These are phyloP conservation scores for Myocastor coypus DNA, from an alignment of 2,113 vertebrate species.

Conservation along the genomic window DNA sequence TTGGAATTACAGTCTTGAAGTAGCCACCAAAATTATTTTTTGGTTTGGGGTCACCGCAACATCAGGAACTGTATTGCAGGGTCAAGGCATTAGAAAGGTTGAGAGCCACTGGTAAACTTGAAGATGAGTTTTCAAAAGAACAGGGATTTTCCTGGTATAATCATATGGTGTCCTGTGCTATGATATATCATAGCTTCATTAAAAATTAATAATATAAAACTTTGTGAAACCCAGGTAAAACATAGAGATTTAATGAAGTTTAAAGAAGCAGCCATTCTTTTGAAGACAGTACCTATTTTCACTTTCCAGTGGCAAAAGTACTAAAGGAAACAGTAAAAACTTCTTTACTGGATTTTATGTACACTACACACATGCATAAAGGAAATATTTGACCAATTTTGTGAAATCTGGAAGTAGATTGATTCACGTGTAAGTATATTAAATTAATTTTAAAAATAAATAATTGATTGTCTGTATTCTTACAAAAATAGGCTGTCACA, in stretches of 20 bases:
- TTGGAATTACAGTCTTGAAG: too few species aligned
- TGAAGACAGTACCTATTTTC: background rate
- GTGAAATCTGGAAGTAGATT: background rate
- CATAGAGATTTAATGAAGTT: background rate
- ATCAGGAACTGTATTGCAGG: too few species aligned
- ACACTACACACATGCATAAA: background rate
- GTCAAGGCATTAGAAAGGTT: too few species aligned
- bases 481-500: background rate
- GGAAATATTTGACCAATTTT: background rate
- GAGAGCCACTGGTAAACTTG: too few species aligned
- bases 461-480: constrained; percentile 21
- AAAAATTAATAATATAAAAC: background rate
- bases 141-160: background rate
- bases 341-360: background rate
- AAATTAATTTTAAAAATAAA: constrained; percentile 37
- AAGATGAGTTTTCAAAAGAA: background rate
- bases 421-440: background rate
- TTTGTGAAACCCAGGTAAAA: background rate
- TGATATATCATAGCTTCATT: background rate
- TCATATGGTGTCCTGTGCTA: background rate
- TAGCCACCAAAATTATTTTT: too few species aligned
- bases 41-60: too few species aligned
- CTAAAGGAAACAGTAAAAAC: background rate
- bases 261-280: background rate
- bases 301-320: background rate